Percentiles rank a stretch among this genome's conserved stretches.
Conservation (phyloP, 2,797 vertebrate genomes). For the Micropoecilia bifurca region DNA sequence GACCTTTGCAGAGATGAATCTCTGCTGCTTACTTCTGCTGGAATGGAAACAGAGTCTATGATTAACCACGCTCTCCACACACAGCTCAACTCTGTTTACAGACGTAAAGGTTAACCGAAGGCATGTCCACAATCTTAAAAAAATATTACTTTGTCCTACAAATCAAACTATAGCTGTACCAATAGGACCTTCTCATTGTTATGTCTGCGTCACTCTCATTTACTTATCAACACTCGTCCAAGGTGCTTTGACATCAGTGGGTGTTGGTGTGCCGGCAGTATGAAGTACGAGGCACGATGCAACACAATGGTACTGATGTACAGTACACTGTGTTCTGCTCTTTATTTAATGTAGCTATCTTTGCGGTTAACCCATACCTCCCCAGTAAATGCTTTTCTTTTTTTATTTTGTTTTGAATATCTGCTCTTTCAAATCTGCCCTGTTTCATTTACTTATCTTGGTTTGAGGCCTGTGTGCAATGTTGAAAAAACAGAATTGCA, state of each 20-base stretch:
- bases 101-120: constrained; percentile 9
- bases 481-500: background rate
- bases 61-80: constrained; percentile 13
- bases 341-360: background rate
- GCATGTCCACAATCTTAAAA: background rate
- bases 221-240: background rate
- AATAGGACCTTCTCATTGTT: background rate
- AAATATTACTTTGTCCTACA: background rate
- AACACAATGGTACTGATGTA: background rate
- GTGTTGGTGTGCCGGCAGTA: background rate
- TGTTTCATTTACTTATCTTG: background rate
- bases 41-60: constrained; percentile 11
- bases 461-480: background rate
- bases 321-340: background rate
- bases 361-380: background rate
- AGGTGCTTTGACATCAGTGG: background rate
- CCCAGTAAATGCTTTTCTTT: background rate
- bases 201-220: background rate
- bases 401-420: too few species aligned
- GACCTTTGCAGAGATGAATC: constrained; percentile 40
- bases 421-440: background rate
- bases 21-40: constrained; percentile 30
- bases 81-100: background rate
- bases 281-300: too few species aligned
- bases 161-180: background rate